Evolutionary conservation across 2,797 vertebrate genomes (phyloP).

Genomic region (Danionella dracula): DNA sequence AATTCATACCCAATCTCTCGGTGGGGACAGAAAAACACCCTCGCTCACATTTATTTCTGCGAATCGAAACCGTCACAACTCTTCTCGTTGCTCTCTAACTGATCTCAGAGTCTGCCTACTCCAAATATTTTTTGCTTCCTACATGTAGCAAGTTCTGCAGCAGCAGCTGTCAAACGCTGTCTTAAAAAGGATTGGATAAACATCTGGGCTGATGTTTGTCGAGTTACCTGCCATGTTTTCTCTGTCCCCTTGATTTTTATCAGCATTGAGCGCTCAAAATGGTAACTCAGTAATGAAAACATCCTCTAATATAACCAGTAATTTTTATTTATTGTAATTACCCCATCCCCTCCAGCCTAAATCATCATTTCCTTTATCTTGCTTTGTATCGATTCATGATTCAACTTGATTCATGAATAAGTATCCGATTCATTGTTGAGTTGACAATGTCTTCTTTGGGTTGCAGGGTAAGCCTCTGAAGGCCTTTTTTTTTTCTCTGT

Average conservation of each 20-base stretch:
- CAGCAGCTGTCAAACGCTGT: constrained; percentile 21
- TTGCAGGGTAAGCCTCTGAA: too few species aligned
- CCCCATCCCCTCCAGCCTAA: too few species aligned
- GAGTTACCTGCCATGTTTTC: constrained; percentile 8
- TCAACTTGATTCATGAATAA: too few species aligned
- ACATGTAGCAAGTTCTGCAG: background rate
- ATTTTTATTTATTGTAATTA: too few species aligned
- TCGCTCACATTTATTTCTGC: background rate
- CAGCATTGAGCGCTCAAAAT: background rate
- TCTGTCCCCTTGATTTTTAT: constrained; percentile 21
- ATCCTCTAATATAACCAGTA: background rate
- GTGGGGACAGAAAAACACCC: background rate
- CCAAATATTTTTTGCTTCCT: constrained; percentile 10
- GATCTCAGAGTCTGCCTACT: background rate
- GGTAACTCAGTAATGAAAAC: constrained; percentile 2
- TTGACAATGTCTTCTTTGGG: too few species aligned
- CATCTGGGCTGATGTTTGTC: constrained; percentile 28
- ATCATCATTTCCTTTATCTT: too few species aligned
- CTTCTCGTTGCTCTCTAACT: background rate
- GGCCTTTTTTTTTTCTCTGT: too few species aligned
- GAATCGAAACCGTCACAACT: constrained; percentile 4
- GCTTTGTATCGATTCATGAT: too few species aligned
- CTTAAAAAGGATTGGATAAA: constrained; percentile 28
- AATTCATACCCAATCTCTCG: constrained; percentile 8
- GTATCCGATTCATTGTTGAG: too few species aligned